Conservation (phyloP, 2,888 invertebrate species). For the Heliconius erato region DNA sequence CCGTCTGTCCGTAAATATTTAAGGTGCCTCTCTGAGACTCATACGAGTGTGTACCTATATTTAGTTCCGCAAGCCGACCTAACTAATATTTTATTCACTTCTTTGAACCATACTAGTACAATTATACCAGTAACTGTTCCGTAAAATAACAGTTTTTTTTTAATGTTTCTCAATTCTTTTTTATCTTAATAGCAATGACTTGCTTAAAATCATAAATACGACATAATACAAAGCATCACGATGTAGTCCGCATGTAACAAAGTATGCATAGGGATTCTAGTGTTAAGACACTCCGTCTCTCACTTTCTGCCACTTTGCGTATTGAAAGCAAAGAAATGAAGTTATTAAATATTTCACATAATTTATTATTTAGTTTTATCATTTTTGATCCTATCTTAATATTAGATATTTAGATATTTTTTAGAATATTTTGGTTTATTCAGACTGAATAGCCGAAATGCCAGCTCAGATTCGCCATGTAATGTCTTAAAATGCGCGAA, state of each 20-base stretch:
- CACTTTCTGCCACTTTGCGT: too few species aligned
- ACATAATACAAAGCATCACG: not conserved
- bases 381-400: not conserved
- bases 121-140: too few species aligned
- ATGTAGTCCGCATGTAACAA: not conserved
- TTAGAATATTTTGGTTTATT: not conserved
- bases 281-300: too few species aligned
- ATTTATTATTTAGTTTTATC: too few species aligned
- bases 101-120: not conserved
- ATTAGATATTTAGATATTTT: not conserved
- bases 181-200: not conserved
- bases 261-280: too few species aligned
- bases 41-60: constrained; percentile 41
- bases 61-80: constrained; percentile 53
- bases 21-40: constrained; percentile 43
- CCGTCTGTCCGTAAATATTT: constrained; percentile 47
- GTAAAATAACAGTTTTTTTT: not conserved
- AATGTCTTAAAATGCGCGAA: not conserved
- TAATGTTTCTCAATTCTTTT: not conserved
- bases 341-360: too few species aligned
- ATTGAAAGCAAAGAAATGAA: too few species aligned
- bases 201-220: not conserved
- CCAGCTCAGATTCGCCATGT: not conserved
- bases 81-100: constrained; percentile 1
- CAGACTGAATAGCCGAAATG: not conserved